Percentiles rank a stretch among this genome's conserved stretches.
Evolutionary conservation across 2,888 invertebrate genomes (phyloP).

Genomic region (Mythimna lalbum): DNA sequence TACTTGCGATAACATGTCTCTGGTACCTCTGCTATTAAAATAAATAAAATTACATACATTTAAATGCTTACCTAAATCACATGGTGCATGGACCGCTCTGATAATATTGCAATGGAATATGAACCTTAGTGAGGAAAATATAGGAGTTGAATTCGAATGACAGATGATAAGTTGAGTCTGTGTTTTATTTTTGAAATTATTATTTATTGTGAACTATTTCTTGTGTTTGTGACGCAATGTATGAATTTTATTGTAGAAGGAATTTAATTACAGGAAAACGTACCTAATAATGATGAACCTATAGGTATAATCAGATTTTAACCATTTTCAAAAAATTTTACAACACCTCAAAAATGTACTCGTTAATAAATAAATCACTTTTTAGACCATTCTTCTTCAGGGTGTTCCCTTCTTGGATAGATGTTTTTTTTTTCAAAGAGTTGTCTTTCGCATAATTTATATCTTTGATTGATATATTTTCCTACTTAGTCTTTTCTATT

Average conservation of each 20-base stretch:
- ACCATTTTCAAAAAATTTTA: too few relatives aligned
- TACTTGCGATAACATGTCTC: conserved; percentile 81
- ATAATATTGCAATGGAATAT: conserved; percentile 32
- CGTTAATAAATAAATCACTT: too few relatives aligned
- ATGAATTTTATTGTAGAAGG: conserved; percentile 3
- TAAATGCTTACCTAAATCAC: conserved; percentile 68
- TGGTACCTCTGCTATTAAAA: conserved; percentile 72
- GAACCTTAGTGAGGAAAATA: neutral
- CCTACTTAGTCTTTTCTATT: too few relatives aligned
- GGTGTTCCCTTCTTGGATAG: too few relatives aligned
- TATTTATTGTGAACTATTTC: conserved; percentile 47
- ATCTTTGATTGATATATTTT: too few relatives aligned
- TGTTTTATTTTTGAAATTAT: conserved; percentile 36
- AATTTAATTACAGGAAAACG: too few relatives aligned
- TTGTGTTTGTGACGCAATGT: conserved; percentile 21
- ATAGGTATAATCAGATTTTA: too few relatives aligned
- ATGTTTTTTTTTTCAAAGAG: too few relatives aligned
- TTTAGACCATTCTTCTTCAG: too few relatives aligned
- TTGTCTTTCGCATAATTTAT: too few relatives aligned
- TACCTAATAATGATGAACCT: too few relatives aligned
- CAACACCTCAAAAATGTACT: too few relatives aligned
- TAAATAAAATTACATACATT: conserved; percentile 75
- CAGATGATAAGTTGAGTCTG: neutral
- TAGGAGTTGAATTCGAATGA: conserved; percentile 39
- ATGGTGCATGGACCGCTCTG: conserved; percentile 29